Conservation (phyloP, 2,888 invertebrate species). For the Rhaphigaster nebulosa region DNA sequence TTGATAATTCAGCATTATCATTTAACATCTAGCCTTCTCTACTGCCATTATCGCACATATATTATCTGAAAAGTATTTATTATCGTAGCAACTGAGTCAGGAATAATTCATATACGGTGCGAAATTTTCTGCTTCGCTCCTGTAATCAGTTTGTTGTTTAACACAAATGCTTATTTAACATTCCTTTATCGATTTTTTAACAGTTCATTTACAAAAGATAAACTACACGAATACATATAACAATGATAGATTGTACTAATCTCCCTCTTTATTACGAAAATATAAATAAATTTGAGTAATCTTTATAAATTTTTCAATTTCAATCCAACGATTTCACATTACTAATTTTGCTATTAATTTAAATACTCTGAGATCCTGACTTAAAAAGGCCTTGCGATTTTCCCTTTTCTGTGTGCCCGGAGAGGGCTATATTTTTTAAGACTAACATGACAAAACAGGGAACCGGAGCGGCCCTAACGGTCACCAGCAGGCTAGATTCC, state of each 20-base stretch:
- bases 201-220: too few relatives aligned
- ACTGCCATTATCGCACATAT: background rate
- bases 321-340: background rate
- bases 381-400: background rate
- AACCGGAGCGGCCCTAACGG: constrained; percentile 13
- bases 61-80: background rate
- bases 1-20: background rate
- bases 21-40: background rate
- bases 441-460: constrained; percentile 37
- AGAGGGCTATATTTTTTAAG: constrained; percentile 3
- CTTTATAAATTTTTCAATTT: background rate
- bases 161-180: background rate
- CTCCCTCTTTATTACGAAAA: too few relatives aligned
- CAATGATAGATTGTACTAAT: too few relatives aligned
- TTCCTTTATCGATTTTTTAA: background rate
- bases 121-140: background rate
- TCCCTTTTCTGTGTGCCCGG: background rate
- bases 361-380: background rate
- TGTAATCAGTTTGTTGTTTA: background rate
- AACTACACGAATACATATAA: too few relatives aligned
- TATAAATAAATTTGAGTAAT: too few relatives aligned
- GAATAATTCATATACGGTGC: background rate
- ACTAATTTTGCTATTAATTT: background rate
- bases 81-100: background rate
- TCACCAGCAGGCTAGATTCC: constrained; percentile 35